Conservation (phyloP, 2,888 invertebrate genomes). For the Rhimphoctona megacephalus region DNA sequence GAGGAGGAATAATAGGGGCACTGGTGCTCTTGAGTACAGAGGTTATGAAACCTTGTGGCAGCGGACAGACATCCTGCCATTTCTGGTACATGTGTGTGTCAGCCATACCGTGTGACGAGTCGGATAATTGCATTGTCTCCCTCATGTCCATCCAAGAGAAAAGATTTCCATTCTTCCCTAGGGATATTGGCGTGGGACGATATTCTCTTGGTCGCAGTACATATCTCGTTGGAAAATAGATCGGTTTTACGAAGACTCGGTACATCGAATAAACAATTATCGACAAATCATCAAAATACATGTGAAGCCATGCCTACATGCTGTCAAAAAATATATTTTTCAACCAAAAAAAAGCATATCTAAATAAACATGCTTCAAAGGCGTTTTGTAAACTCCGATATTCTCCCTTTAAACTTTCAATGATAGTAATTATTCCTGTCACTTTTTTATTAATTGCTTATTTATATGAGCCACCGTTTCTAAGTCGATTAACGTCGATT, state of each 20-base stretch:
- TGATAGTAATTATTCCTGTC: too few species aligned
- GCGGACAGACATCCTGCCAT: conserved; percentile 44
- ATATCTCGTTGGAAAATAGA: not conserved
- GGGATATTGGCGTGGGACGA: conserved; percentile 2
- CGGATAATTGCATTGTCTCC: conserved; percentile 63
- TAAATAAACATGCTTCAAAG: too few species aligned
- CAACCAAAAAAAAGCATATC: not conserved
- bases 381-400: too few species aligned
- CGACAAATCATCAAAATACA: not conserved
- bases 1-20: conserved; percentile 38
- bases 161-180: conserved; percentile 42
- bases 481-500: too few species aligned
- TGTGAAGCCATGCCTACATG: not conserved
- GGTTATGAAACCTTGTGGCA: conserved; percentile 52
- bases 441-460: too few species aligned
- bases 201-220: not conserved
- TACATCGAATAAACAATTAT: not conserved
- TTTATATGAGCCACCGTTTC: too few species aligned
- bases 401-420: too few species aligned
- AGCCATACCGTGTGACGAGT: conserved; percentile 21
- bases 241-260: not conserved
- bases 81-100: conserved; percentile 21
- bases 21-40: conserved; percentile 41
- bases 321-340: not conserved
- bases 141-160: conserved; percentile 33